Conservation (phyloP, 1,140 invertebrate species). For the Scaptomyza graminum region DNA sequence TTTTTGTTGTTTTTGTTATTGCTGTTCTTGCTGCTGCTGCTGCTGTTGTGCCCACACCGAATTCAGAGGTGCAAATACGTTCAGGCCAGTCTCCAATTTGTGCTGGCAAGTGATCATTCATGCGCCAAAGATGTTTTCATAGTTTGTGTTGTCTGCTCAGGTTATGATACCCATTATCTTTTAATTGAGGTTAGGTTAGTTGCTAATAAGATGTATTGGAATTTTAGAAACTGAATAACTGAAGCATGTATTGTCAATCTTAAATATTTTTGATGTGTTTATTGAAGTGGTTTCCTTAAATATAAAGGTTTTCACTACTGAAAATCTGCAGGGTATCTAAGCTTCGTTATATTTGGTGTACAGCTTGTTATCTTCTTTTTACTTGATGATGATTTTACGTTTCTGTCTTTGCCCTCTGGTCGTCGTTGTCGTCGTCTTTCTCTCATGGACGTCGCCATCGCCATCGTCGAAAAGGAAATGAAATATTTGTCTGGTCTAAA, state of each 20-base stretch:
- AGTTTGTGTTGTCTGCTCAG: conserved; percentile 39
- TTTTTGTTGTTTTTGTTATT: conserved; percentile 30
- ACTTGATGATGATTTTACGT: conserved; percentile 73
- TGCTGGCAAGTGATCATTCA: conserved; percentile 77
- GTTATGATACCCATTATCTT: conserved; percentile 29
- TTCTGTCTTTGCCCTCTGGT: conserved; percentile 44
- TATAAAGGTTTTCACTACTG: too few relatives aligned
- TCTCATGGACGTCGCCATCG: conserved; percentile 48
- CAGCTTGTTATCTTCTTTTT: conserved; percentile 35
- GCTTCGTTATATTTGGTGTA: not conserved
- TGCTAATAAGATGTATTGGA: too few relatives aligned
- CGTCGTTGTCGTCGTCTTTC: conserved; percentile 24
- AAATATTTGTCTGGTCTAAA: conserved; percentile 83
- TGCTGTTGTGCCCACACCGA: conserved; percentile 71
- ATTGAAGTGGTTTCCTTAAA: too few relatives aligned
- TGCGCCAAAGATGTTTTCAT: conserved; percentile 47
- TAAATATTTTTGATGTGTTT: not conserved
- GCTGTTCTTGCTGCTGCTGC: conserved; percentile 7
- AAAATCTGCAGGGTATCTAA: conserved; percentile 21
- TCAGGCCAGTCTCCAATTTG: conserved; percentile 77
- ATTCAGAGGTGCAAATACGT: conserved; percentile 82
- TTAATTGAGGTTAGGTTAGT: too few relatives aligned
- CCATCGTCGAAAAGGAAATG: conserved; percentile 73
- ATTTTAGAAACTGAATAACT: not conserved
- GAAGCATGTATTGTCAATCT: too few relatives aligned